phyloP scores from a whole-genome alignment of 2,797 vertebrate genomes.

The Malurus leucopterus region DNA sequence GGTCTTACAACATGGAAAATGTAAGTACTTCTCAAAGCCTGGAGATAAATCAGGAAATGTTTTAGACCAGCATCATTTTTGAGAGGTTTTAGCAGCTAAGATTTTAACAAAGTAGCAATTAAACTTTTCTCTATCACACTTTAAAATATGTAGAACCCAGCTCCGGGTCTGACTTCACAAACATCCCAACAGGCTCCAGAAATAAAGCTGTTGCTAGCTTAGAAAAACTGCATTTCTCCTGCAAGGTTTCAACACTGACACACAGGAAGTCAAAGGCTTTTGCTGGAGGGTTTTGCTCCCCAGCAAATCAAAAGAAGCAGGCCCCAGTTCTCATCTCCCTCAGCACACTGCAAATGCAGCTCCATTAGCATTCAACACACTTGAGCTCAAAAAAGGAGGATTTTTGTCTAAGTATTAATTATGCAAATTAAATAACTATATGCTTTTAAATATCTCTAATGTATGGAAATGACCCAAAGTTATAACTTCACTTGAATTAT shows the following conservation, averaged over 20 bases:
- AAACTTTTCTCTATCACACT: not conserved
- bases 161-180: not conserved
- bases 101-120: not conserved
- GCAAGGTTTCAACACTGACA: not conserved
- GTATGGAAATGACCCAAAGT: not conserved
- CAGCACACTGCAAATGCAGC: not conserved
- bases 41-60: not conserved
- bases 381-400: not conserved
- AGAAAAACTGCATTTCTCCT: not conserved
- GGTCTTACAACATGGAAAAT: not conserved
- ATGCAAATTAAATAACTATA: not conserved
- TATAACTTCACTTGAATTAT: not conserved
- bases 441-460: not conserved
- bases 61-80: not conserved
- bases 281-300: not conserved
- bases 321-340: not conserved
- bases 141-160: not conserved
- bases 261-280: not conserved
- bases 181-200: not conserved
- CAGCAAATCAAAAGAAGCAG: not conserved
- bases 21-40: not conserved
- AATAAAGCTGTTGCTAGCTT: not conserved
- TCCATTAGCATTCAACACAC: not conserved
- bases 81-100: not conserved
- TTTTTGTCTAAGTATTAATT: not conserved